phyloP scores from a whole-genome alignment of 2,797 vertebrate species.

The Gallirallus australis region DNA sequence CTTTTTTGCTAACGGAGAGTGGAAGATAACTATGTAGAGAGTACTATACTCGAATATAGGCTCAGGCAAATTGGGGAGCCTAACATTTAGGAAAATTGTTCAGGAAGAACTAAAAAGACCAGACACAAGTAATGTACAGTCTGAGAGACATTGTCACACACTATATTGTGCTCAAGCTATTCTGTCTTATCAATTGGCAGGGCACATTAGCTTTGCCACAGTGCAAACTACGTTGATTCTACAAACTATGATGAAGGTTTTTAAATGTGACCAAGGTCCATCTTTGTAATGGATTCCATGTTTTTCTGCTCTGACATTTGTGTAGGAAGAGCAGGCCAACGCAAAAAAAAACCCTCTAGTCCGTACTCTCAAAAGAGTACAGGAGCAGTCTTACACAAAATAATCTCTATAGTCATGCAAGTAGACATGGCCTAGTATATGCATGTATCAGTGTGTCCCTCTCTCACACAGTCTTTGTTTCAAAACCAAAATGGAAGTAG shows the following conservation, averaged over 20 bases:
- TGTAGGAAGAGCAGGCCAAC: not conserved
- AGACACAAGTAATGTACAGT: not conserved
- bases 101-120: not conserved
- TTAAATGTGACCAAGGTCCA: not conserved
- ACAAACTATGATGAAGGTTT: not conserved
- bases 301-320: not conserved
- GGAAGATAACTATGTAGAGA: not conserved
- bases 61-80: not conserved
- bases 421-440: not conserved
- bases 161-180: not conserved
- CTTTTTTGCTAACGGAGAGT: not conserved
- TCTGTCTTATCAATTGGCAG: not conserved
- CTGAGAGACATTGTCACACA: not conserved
- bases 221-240: too few species aligned
- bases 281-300: not conserved
- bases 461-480: not conserved
- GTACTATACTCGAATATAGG: not conserved
- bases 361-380: not conserved
- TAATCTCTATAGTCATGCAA: not conserved
- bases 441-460: not conserved
- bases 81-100: not conserved
- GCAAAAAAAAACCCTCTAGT: not conserved
- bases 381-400: not conserved
- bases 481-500: not conserved
- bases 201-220: not conserved